phyloP scores from a whole-genome alignment of 2,797 vertebrate genomes.

The Poecilia picta region DNA sequence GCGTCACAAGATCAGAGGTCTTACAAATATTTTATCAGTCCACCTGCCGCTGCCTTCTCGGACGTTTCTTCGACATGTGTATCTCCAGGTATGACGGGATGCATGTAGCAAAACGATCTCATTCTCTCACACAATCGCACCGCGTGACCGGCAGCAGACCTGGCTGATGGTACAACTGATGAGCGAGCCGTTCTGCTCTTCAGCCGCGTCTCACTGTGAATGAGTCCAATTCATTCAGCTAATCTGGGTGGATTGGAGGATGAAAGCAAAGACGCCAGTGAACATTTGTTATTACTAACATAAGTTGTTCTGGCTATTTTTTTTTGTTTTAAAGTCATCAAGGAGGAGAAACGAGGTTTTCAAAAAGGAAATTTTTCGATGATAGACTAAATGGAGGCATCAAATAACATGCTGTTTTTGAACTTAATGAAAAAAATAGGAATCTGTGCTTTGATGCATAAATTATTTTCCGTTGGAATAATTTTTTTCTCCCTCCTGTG shows the following conservation, averaged over 20 bases:
- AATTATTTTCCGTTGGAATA: background rate
- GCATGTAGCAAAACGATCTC: slow-evolving; percentile 28
- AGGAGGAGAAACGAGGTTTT: background rate
- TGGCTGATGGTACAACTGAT: background rate
- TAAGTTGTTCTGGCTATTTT: slow-evolving; percentile 8
- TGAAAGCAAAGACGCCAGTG: background rate
- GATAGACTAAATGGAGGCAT: no score
- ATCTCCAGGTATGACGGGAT: slow-evolving; percentile 37
- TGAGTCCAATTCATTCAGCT: slow-evolving; percentile 30
- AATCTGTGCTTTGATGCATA: background rate
- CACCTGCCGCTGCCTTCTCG: slow-evolving; percentile 49
- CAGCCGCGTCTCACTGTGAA: slow-evolving; percentile 35
- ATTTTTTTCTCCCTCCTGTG: background rate
- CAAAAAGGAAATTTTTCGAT: slow-evolving; percentile 2
- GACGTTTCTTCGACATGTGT: slow-evolving; percentile 30
- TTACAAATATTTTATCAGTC: slow-evolving; percentile 50
- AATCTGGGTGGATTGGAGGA: slow-evolving; percentile 1
- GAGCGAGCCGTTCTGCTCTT: background rate
- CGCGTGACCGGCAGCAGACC: slow-evolving; percentile 26
- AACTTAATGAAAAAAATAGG: background rate
- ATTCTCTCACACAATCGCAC: slow-evolving; percentile 35
- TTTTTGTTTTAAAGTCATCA: background rate
- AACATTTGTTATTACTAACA: slow-evolving; percentile 32
- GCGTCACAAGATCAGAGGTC: slow-evolving; percentile 52
- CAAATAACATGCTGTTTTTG: background rate